Base-by-base conservation (phyloP, 2,113 vertebrate species). In the Nothocercus nigrocapillus region DNA sequence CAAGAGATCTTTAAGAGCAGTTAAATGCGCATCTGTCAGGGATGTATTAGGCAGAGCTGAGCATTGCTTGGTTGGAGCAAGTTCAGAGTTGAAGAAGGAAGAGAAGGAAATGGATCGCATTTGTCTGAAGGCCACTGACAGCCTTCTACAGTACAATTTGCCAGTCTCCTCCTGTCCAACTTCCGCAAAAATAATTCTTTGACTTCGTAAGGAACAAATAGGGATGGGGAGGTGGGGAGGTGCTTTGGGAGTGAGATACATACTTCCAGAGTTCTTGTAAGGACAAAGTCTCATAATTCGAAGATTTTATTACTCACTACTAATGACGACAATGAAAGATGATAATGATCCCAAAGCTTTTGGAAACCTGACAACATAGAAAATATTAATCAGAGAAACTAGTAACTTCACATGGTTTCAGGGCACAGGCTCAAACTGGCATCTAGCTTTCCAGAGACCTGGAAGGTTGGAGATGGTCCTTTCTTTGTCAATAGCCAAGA, bases 181-280 rank as follows among this genome's bases (percentile, higher is more conserved):
- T 68, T n/a, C 42, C 59, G 28, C 44, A n/a, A 40, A 24, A 9
- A 9, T 11, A 32, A 8, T 34, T 32, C 34, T 47, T 25, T 66
- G 25, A 32, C 44, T 72, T 74, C n/a, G 7, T 4, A 20, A 22
- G 11, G 74, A 79, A 10, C 34, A 58, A 7, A 7, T 6, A 27
- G 42, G 51, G 56, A 53, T 1, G 0, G 56, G 66, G 22, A 70
- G 14, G 9, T 36, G 63, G 54, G 30, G 53, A 1, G 0, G 4
- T 17, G 25, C 34, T 24, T n/a, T 9, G 28, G 63, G 18, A 38
- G 34, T 11, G 8, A 25, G 19, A 28, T 3, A 21, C 3, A 54
- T n/a, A 56, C 38, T 13, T 75, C 54, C 38, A 53, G 49, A 6
- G 14, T 59, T 28, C 54, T 17, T 45, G 22, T 9, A 62, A 74